These are phyloP conservation scores for Pontoporia blainvillei DNA, from an alignment of 2,113 vertebrate species.

Conservation along the genomic window DNA sequence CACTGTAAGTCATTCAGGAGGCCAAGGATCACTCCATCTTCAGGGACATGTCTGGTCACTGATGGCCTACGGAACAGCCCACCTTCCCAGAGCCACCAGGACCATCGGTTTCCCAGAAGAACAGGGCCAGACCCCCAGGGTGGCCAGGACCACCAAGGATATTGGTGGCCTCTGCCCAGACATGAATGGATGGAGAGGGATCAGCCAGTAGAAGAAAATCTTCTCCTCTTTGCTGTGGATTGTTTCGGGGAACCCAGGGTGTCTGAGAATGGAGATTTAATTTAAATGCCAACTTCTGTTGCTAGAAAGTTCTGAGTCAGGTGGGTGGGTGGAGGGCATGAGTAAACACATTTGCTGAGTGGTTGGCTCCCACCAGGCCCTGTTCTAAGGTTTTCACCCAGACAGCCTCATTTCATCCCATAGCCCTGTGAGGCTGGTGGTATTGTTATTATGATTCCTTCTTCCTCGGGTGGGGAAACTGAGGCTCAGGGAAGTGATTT, in stretches of 20 bases:
- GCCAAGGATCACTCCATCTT: background rate
- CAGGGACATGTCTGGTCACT: background rate
- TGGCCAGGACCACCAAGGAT: background rate
- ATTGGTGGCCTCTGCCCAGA: background rate
- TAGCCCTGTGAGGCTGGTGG: background rate
- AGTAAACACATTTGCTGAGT: background rate
- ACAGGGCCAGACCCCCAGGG: background rate
- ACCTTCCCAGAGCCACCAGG: background rate
- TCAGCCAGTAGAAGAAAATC: background rate
- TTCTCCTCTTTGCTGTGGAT: background rate
- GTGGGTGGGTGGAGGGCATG: background rate
- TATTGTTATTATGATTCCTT: background rate
- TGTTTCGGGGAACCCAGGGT: background rate
- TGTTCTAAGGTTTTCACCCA: background rate
- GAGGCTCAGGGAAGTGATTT: background rate
- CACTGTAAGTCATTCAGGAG: background rate
- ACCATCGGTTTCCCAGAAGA: background rate
- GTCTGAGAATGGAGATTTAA: background rate
- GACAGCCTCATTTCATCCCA: background rate
- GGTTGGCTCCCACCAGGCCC: background rate
- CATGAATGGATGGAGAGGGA: background rate
- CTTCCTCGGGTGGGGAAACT: background rate
- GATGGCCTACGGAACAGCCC: background rate
- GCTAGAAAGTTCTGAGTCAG: background rate
- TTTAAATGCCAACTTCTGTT: background rate